phyloP scores from a whole-genome alignment of 2,113 vertebrate species.

The Phrynocephalus versicolor region DNA sequence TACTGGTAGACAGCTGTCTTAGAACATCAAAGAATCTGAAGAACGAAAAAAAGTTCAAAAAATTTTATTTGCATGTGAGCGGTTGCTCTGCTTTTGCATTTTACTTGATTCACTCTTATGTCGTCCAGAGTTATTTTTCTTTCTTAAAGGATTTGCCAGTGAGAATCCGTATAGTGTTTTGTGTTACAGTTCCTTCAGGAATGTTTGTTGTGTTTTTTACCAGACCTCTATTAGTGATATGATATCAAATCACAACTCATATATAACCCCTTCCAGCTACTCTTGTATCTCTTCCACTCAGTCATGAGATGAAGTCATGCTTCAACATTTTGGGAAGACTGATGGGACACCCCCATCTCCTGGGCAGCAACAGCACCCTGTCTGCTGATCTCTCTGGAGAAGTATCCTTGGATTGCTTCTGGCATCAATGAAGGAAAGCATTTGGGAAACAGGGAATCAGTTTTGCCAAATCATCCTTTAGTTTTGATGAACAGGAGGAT shows the following conservation, averaged over 20 bases:
- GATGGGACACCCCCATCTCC: no score
- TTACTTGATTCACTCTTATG: slow-evolving; percentile 13
- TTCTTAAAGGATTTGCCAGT: neutral
- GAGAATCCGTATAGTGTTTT: neutral
- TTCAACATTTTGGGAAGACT: neutral
- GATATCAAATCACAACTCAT: slow-evolving; percentile 16
- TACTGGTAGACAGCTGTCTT: slow-evolving; percentile 36
- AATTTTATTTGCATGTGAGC: slow-evolving; percentile 26
- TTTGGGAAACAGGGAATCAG: neutral
- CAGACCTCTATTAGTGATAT: neutral
- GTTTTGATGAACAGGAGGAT: neutral
- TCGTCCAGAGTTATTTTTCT: neutral
- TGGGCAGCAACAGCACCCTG: no score
- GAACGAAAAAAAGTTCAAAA: slow-evolving; percentile 31
- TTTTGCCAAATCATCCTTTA: neutral
- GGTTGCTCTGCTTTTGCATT: neutral
- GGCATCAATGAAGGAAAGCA: neutral
- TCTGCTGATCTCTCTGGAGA: no score
- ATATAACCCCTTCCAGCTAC: slow-evolving; percentile 19
- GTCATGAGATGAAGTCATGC: neutral
- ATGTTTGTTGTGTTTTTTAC: neutral
- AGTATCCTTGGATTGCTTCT: no score
- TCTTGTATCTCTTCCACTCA: slow-evolving; percentile 18
- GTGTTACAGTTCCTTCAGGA: slow-evolving; percentile 13
- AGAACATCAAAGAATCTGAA: slow-evolving; percentile 42